Percentiles rank a stretch among this genome's conserved stretches.
These are phyloP conservation scores for Neelides folsomi DNA, from an alignment of 2,888 invertebrate genomes.

Conservation along the genomic window DNA sequence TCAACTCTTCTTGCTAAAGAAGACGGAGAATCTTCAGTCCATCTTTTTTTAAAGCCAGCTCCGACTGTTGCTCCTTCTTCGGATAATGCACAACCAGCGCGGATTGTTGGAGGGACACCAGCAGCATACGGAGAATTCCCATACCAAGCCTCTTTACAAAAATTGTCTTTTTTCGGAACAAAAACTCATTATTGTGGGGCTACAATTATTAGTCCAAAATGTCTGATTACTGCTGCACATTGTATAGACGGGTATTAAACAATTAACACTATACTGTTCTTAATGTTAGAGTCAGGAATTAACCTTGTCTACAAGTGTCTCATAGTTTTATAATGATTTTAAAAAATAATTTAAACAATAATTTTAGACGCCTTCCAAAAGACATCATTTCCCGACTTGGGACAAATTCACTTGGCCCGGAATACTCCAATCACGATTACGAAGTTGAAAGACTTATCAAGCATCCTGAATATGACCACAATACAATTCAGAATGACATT, in stretches of 20 bases:
- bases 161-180: slow-evolving; percentile 25
- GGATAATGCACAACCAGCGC: too few relatives aligned
- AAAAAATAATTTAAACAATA: background rate
- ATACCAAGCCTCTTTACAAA: slow-evolving; percentile 29
- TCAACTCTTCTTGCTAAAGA: too few relatives aligned
- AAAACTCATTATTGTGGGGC: slow-evolving; percentile 32
- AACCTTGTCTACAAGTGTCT: too few relatives aligned
- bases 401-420: slow-evolving; percentile 19
- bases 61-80: too few relatives aligned
- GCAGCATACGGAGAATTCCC: slow-evolving; percentile 28
- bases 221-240: slow-evolving; percentile 29
- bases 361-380: slow-evolving; percentile 15
- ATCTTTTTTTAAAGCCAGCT: too few relatives aligned
- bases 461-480: slow-evolving; percentile 25
- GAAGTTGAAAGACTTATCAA: slow-evolving; percentile 16
- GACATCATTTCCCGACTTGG: slow-evolving; percentile 28
- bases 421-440: slow-evolving; percentile 14
- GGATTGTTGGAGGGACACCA: slow-evolving; percentile 25
- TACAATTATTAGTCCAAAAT: slow-evolving; percentile 15
- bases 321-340: background rate
- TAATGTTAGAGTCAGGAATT: too few relatives aligned
- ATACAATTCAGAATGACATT: slow-evolving; percentile 26
- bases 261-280: too few relatives aligned
- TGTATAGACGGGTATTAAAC: slow-evolving; percentile 29
- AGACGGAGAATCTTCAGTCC: too few relatives aligned